phyloP scores from a whole-genome alignment of 2,797 vertebrate genomes.

The Rhodeus uyekii region DNA sequence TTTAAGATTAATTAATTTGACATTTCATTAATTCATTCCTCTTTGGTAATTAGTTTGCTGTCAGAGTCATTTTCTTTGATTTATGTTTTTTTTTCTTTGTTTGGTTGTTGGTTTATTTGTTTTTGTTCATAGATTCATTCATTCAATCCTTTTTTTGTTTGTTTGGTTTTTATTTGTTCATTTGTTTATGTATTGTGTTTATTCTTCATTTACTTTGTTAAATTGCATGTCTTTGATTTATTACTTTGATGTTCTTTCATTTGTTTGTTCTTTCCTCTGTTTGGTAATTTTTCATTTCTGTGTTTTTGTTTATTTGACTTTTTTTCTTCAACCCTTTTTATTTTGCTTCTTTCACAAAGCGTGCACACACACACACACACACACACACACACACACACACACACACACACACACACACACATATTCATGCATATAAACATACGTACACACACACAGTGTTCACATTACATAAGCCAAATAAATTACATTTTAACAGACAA shows the following conservation, averaged over 20 bases:
- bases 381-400: neutral
- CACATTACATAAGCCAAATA: constrained; percentile 28
- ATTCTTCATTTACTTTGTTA: neutral
- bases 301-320: neutral
- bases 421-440: neutral
- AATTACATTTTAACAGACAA: neutral
- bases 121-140: neutral
- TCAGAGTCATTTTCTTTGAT: neutral
- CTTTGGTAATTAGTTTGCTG: neutral
- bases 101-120: neutral
- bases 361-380: neutral
- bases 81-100: neutral
- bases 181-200: neutral
- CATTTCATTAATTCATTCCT: neutral
- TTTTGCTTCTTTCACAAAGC: neutral
- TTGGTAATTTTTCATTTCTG: neutral
- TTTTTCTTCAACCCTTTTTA: constrained; percentile 7
- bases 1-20: neutral
- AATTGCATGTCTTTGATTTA: neutral
- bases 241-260: neutral
- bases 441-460: neutral
- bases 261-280: neutral
- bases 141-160: neutral
- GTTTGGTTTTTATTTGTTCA: neutral
- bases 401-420: too few species aligned